Evolutionary conservation across 2,888 invertebrate genomes (phyloP).

Genomic region (Acheta domesticus): DNA sequence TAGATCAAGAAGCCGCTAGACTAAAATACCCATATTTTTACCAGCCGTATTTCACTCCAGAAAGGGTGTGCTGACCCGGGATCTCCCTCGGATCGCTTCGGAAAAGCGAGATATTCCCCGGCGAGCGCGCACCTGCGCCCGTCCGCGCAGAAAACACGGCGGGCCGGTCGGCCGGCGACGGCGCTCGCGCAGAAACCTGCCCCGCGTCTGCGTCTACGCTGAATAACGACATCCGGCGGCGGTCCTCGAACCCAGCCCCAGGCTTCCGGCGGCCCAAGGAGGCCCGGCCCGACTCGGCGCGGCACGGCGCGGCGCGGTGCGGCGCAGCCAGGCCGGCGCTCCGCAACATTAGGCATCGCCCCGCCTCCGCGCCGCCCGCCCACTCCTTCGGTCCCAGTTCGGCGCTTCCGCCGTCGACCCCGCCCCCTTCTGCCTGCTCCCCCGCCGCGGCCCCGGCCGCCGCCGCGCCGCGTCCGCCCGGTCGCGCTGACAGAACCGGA

Average conservation of each 20-base stretch:
- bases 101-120: too few relatives aligned
- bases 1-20: too few relatives aligned
- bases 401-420: not conserved
- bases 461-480: not conserved
- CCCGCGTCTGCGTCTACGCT: not conserved
- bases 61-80: too few relatives aligned
- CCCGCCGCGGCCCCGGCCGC: not conserved
- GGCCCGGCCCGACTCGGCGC: too few relatives aligned
- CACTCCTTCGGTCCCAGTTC: not conserved
- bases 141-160: too few relatives aligned
- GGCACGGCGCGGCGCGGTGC: too few relatives aligned
- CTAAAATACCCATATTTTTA: too few relatives aligned
- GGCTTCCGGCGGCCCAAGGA: not conserved
- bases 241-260: slow-evolving; percentile 2
- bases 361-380: not conserved
- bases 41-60: too few relatives aligned
- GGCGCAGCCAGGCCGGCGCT: not conserved
- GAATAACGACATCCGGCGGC: not conserved
- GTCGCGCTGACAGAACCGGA: slow-evolving; percentile 11
- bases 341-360: not conserved
- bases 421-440: not conserved
- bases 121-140: too few relatives aligned
- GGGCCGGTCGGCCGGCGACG: not conserved
- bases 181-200: slow-evolving; percentile 3
- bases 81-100: too few relatives aligned